Conservation (phyloP, 2,113 vertebrate genomes). For the Fulica atra region DNA sequence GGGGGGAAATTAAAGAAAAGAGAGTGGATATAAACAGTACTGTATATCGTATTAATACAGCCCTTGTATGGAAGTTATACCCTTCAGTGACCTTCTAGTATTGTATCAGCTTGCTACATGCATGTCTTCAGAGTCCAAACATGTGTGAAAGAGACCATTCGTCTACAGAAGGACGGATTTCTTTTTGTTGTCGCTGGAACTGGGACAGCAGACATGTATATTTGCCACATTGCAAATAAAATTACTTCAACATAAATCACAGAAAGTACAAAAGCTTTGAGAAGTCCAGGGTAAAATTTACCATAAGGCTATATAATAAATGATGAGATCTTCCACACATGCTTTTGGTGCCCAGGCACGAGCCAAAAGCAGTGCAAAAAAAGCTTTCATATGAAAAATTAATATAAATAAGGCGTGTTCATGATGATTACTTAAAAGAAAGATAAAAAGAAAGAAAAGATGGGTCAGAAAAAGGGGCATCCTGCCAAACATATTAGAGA, state of each 20-base stretch:
- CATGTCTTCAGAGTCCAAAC: conserved; percentile 91
- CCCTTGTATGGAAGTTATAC: conserved; percentile 84
- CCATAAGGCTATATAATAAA: conserved; percentile 75
- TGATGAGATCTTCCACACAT: conserved; percentile 79
- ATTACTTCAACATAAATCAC: conserved; percentile 76
- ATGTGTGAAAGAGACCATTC: conserved; percentile 87
- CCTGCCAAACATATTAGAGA: conserved; percentile 83
- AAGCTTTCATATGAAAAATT: conserved; percentile 78
- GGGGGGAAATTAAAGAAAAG: conserved; percentile 51
- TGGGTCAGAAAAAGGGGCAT: conserved; percentile 67
- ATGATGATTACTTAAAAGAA: conserved; percentile 56
- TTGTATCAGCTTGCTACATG: conserved; percentile 85
- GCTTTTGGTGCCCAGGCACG: conserved; percentile 76
- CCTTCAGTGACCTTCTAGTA: conserved; percentile 85
- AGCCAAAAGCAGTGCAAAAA: conserved; percentile 88
- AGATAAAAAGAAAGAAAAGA: conserved; percentile 50
- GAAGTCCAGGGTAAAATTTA: conserved; percentile 64
- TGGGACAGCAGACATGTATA: conserved; percentile 74
- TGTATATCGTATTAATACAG: conserved; percentile 84
- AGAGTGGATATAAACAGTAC: conserved; percentile 75
- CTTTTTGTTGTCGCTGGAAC: conserved; percentile 80
- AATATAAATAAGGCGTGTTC: conserved; percentile 55
- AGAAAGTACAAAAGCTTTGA: conserved; percentile 75
- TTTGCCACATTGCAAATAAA: conserved; percentile 79
- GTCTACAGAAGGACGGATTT: conserved; percentile 78